A percentile compares a stretch with the other conserved stretches of the same genome.
phyloP scores from a whole-genome alignment of 2,888 invertebrate genomes.

The Globia sparganii region DNA sequence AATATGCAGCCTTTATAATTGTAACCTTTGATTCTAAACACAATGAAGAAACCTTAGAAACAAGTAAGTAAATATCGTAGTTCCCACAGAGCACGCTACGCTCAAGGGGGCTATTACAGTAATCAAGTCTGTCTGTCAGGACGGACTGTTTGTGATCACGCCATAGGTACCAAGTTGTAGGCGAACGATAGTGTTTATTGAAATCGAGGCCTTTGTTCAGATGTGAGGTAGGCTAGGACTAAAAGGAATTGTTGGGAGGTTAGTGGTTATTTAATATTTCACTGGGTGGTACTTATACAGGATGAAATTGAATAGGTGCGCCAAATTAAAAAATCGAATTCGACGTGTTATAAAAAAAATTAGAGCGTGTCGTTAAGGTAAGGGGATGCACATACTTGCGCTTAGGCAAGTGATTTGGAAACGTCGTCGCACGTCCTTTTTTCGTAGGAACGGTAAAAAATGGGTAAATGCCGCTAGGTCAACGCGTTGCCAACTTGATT shows the following conservation, averaged over 20 bases:
- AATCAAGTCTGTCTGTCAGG: conserved; percentile 43
- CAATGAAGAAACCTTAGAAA: conserved; percentile 13
- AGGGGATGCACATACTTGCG: too few relatives aligned
- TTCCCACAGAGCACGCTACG: conserved; percentile 36
- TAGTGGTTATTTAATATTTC: too few relatives aligned
- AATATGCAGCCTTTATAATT: background rate
- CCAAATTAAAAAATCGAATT: too few relatives aligned
- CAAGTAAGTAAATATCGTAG: conserved; percentile 44
- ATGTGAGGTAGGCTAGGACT: background rate
- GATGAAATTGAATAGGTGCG: too few relatives aligned
- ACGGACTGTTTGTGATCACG: conserved; percentile 46
- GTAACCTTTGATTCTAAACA: conserved; percentile 28
- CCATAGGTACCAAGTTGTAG: conserved; percentile 21
- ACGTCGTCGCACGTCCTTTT: too few relatives aligned
- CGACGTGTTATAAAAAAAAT: too few relatives aligned
- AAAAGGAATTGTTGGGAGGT: background rate
- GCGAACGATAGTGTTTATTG: conserved; percentile 48
- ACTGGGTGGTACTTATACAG: too few relatives aligned
- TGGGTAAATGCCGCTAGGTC: too few relatives aligned
- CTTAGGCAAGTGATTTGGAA: too few relatives aligned
- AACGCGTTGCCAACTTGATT: too few relatives aligned
- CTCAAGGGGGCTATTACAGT: conserved; percentile 39
- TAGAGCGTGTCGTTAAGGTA: too few relatives aligned
- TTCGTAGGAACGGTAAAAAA: too few relatives aligned
- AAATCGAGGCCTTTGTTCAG: background rate